phyloP scores from a whole-genome alignment of 2,797 vertebrate genomes.

The Lateolabrax maculatus region DNA sequence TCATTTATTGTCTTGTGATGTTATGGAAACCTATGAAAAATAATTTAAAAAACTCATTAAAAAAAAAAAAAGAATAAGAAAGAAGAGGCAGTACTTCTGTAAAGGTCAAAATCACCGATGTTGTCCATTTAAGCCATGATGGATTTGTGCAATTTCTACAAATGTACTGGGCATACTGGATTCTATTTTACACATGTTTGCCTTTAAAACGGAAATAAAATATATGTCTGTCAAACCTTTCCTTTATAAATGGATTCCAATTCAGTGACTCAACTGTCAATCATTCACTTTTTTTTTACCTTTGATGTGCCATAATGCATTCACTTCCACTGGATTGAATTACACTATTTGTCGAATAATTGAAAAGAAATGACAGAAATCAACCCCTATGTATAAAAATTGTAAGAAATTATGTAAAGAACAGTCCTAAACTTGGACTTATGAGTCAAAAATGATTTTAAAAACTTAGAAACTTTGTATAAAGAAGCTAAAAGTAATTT shows the following conservation, averaged over 20 bases:
- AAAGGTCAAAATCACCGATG: slow-evolving; percentile 58
- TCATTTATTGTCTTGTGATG: no score
- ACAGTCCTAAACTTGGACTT: background rate
- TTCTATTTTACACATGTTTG: no score
- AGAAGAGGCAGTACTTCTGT: slow-evolving; percentile 32
- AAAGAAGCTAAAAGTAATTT: background rate
- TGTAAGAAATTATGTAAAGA: background rate
- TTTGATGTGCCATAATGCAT: slow-evolving; percentile 18
- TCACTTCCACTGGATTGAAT: background rate
- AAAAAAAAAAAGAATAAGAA: no score
- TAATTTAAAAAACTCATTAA: no score
- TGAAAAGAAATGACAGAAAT: background rate
- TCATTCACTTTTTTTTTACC: background rate
- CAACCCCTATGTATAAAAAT: background rate
- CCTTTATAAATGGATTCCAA: slow-evolving; percentile 10
- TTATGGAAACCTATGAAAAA: no score
- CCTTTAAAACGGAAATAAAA: background rate
- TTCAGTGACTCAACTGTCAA: background rate
- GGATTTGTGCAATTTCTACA: slow-evolving; percentile 25
- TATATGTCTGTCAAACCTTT: slow-evolving; percentile 2
- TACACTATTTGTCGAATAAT: background rate
- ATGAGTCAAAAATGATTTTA: background rate
- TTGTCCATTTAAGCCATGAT: slow-evolving; percentile 44
- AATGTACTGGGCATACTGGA: slow-evolving; percentile 24
- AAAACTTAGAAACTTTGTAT: no score